phyloP scores from a whole-genome alignment of 2,113 vertebrate species.

The Leptobrachium ailaonicum region DNA sequence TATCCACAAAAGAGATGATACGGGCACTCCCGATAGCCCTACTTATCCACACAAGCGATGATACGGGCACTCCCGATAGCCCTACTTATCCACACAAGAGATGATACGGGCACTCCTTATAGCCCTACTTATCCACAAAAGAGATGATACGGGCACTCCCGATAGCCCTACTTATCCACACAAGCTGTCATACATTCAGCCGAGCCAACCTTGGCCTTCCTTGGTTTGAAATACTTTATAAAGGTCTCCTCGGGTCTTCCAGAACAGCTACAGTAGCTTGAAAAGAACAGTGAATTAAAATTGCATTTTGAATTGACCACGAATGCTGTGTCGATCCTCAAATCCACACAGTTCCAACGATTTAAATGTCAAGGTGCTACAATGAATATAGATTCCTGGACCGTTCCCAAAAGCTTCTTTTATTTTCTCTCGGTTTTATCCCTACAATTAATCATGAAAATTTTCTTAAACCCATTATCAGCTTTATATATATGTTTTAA shows the following conservation, averaged over 20 bases:
- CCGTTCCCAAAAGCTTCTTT: slow-evolving; percentile 12
- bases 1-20: too few relatives aligned
- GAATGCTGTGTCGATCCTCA: slow-evolving; percentile 49
- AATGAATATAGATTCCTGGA: slow-evolving; percentile 51
- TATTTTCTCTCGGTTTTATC: slow-evolving; percentile 8
- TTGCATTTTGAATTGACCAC: slow-evolving; percentile 48
- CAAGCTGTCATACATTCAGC: slow-evolving; percentile 17
- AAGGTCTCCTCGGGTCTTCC: slow-evolving; percentile 37
- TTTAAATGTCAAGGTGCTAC: slow-evolving; percentile 51
- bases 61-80: too few relatives aligned
- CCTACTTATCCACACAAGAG: too few relatives aligned
- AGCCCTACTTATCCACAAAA: too few relatives aligned
- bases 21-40: too few relatives aligned
- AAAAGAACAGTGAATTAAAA: slow-evolving; percentile 50
- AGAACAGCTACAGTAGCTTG: slow-evolving; percentile 9
- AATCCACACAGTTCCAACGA: slow-evolving; percentile 35
- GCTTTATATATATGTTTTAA: too few relatives aligned
- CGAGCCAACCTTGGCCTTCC: slow-evolving; percentile 46
- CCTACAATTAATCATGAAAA: neutral
- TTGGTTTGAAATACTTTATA: slow-evolving; percentile 46
- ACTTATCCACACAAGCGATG: too few relatives aligned
- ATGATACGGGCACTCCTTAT: too few relatives aligned
- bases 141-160: too few relatives aligned
- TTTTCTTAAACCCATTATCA: too few relatives aligned
- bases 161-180: too few relatives aligned